Conservation (phyloP, 2,113 vertebrate genomes). For the Pithys albifrons region DNA sequence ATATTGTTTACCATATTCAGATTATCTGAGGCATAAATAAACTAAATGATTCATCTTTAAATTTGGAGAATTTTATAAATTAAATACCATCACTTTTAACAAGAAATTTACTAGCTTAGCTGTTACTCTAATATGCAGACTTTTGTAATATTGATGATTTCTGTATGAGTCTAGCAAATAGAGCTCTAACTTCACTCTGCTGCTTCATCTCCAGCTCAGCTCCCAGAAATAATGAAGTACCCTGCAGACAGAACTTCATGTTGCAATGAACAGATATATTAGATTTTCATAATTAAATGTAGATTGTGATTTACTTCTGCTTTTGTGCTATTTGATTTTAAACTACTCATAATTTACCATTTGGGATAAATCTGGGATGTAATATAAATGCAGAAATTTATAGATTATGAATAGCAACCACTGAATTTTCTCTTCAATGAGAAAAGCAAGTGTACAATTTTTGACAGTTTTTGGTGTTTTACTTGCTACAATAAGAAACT, state of each 20-base stretch:
- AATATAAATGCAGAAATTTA: background rate
- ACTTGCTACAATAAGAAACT: background rate
- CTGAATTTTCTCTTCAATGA: background rate
- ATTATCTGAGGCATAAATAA: background rate
- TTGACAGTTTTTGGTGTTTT: background rate
- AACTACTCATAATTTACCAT: background rate
- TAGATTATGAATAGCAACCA: background rate
- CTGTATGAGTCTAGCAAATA: background rate
- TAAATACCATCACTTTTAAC: background rate
- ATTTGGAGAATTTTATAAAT: background rate
- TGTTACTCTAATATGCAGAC: background rate
- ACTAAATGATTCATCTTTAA: background rate
- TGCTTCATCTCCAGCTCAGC: background rate
- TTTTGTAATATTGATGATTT: background rate
- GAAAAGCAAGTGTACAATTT: background rate
- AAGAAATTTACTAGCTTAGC: background rate
- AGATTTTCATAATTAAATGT: background rate
- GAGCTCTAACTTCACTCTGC: background rate
- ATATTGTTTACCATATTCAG: background rate
- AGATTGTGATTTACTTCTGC: background rate
- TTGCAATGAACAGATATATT: background rate
- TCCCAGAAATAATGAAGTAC: background rate
- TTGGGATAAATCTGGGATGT: background rate
- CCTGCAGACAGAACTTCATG: background rate
- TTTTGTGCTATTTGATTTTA: background rate